Base-by-base conservation (phyloP, 2,888 invertebrate genomes). In the Allolobophora icterica region DNA sequence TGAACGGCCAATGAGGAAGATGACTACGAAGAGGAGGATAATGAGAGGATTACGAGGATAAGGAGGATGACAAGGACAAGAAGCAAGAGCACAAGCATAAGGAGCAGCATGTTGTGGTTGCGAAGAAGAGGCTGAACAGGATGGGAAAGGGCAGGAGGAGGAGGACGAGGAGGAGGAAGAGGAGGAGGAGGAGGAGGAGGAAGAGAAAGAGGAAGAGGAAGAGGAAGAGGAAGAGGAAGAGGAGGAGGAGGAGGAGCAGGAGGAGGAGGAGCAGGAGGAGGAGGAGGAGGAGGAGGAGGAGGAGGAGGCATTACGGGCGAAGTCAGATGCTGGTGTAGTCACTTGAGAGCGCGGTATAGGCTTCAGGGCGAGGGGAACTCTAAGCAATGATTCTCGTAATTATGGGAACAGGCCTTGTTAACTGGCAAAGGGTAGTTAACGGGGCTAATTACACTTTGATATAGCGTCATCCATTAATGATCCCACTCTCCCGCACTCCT, bases 341-440 rank as follows among this genome's bases (percentile, higher is more conserved):
- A n/a, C 71, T 71, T 71, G 71, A 71, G 71, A 5, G n/a, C 30
- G 17, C n/a, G n/a, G n/a, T n/a, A n/a, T n/a, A n/a, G 71, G 71
- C 71, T n/a, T 71, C 15, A 5, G 52, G 8, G 21, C 52, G n/a
- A 17, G 71, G n/a, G 71, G n/a, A 71, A 4, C n/a, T n/a, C 30
- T 71, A n/a, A 71, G 71, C 71, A 71, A 71, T 71, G 71, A 71
- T 71, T 71, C 71, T 71, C 71, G 11, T 71, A 71, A 71, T 71
- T 71, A 71, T 71, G 71, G 71, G 71, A 71, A 71, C 71, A 71
- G 30, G n/a, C 71, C 71, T 71, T 71, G 71, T 71, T 71, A 71
- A n/a, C 71, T n/a, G 71, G 71, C 71, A 71, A 8, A n/a, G 71
- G 71, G 71, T 71, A 71, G 71, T 71, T 71, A 71, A 71, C 71